Percentiles rank a stretch among this genome's conserved stretches.
These are phyloP conservation scores for Entomobrya proxima DNA, from an alignment of 2,888 invertebrate species.

Conservation along the genomic window DNA sequence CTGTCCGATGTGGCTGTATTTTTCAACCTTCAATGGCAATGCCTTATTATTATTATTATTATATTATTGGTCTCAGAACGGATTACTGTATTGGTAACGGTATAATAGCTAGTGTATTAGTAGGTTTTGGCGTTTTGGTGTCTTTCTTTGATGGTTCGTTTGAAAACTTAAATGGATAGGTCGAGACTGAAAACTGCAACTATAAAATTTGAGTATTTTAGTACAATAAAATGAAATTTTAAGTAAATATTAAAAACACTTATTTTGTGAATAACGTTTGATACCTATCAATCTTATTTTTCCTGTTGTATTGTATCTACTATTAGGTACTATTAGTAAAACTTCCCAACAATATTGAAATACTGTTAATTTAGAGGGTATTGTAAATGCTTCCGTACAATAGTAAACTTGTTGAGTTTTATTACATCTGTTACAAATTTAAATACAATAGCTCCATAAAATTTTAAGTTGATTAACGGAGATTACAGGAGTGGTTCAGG, in stretches of 20 bases:
- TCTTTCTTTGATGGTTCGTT: conserved; percentile 44
- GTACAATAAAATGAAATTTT: conserved; percentile 48
- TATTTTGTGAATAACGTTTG: conserved; percentile 59
- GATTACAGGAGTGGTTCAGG: not conserved
- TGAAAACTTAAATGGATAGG: conserved; percentile 48
- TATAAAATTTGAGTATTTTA: conserved; percentile 59
- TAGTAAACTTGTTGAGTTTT: too few species aligned
- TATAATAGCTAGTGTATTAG: too few species aligned
- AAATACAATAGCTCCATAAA: not conserved
- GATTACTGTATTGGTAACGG: not conserved
- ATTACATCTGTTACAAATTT: too few species aligned
- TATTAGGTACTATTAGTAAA: too few species aligned
- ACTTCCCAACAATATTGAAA: too few species aligned
- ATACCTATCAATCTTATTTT: conserved; percentile 55
- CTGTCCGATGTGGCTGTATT: not conserved
- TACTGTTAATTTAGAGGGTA: too few species aligned
- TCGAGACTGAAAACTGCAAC: conserved; percentile 60
- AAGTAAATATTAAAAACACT: conserved; percentile 19
- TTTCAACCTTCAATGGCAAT: conserved; percentile 35
- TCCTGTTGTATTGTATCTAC: too few species aligned
- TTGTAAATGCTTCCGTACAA: too few species aligned
- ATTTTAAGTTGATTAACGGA: not conserved
- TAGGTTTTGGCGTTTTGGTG: conserved; percentile 17
- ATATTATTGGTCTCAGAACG: conserved; percentile 60
- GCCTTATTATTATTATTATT: too few species aligned